Conservation (phyloP, 2,113 vertebrate genomes). For the Carassius auratus region DNA sequence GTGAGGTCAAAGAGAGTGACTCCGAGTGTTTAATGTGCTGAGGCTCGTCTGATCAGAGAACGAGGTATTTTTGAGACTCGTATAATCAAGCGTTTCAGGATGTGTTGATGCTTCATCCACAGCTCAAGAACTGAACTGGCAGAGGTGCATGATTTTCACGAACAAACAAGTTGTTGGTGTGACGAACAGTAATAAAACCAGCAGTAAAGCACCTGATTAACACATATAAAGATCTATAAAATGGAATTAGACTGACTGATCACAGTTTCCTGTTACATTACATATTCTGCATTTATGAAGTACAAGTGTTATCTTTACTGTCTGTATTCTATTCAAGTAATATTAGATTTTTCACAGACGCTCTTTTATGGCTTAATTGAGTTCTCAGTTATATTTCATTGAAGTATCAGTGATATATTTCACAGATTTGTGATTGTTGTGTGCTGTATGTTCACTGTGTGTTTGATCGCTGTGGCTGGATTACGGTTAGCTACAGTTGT, state of each 20-base stretch:
- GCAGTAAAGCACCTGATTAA: background rate
- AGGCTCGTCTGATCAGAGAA: background rate
- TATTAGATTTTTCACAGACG: too few relatives aligned
- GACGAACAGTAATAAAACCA: background rate
- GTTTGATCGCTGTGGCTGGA: conserved; percentile 17
- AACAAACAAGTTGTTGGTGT: background rate
- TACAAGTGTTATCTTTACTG: background rate
- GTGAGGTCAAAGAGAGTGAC: too few relatives aligned
- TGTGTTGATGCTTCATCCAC: background rate
- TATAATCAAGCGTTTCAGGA: background rate
- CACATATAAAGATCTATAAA: background rate
- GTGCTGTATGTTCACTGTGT: conserved; percentile 45
- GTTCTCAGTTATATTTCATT: background rate
- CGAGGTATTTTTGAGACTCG: too few relatives aligned
- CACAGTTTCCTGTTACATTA: background rate
- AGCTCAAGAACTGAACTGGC: conserved; percentile 38
- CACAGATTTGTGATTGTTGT: conserved; percentile 49
- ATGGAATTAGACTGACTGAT: background rate
- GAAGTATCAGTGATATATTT: background rate
- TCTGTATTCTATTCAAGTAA: background rate
- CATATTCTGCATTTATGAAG: background rate
- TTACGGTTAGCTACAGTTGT: conserved; percentile 25
- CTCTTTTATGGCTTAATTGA: background rate
- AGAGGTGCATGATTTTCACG: background rate
- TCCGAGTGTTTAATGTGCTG: background rate